phyloP scores from a whole-genome alignment of 2,113 vertebrate species.

The Caretta caretta region DNA sequence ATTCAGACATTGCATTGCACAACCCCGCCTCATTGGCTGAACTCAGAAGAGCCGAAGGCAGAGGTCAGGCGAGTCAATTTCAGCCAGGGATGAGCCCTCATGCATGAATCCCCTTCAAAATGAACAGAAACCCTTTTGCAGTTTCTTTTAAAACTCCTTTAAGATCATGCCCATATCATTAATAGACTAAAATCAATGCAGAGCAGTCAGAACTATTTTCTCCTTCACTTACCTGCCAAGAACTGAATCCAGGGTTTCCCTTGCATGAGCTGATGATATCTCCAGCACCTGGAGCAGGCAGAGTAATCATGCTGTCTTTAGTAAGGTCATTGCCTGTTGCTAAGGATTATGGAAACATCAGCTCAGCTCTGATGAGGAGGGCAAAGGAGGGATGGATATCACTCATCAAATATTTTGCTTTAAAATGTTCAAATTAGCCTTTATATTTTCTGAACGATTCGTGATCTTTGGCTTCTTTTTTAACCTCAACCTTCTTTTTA shows the following conservation, averaged over 20 bases:
- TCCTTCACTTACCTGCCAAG: background rate
- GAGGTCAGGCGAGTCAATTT: background rate
- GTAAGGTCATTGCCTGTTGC: slow-evolving; percentile 20
- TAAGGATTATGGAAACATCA: background rate
- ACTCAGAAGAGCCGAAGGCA: background rate
- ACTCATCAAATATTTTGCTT: background rate
- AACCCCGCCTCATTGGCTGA: background rate
- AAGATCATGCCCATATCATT: no score
- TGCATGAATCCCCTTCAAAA: background rate
- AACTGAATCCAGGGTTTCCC: background rate
- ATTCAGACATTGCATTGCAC: background rate
- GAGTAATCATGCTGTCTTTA: background rate
- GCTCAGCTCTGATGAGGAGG: background rate
- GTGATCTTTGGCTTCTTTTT: background rate
- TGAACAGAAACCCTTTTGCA: rapidly evolving
- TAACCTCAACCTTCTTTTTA: slow-evolving; percentile 8
- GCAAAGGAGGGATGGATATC: background rate
- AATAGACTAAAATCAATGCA: background rate
- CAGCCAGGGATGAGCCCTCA: background rate
- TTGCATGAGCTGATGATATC: rapidly evolving
- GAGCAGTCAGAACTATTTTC: background rate
- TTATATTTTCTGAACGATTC: slow-evolving; percentile 18
- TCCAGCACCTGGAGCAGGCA: background rate
- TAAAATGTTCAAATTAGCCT: background rate
- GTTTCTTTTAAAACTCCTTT: background rate